Base-by-base conservation (phyloP, 2,888 invertebrate species). In the Eudemis profundana region DNA sequence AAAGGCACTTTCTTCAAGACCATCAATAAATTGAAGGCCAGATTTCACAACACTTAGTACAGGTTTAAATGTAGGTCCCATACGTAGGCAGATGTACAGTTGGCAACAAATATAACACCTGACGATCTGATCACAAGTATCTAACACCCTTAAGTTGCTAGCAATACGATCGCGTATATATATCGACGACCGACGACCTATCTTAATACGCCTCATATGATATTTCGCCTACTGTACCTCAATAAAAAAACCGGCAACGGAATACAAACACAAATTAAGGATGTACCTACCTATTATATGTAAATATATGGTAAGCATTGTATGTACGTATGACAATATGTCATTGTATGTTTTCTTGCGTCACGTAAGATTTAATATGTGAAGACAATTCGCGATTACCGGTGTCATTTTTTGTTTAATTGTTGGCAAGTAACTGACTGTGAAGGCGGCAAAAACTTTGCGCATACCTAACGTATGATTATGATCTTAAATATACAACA, bases 301-400 rank as follows among this genome's bases (percentile, higher is more conserved):
- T 67, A 69, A 70, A 74, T 67, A 42, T 70, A 74, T 73, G 72
- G 69, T 70, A 71, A 72, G 71, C 38, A 15, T 10, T 44, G 67
- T 44, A 23, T 51, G 19, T 54, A 54, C 51, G 56, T 67, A 69
- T 67, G 72, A 79, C 79, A 81, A 78, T 79, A 77, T 75, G 70
- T 73, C 77, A 78, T 81, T 81, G 80, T 78, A 59, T 44, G 38
- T 38, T 61, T 69, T 68, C 63, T 69, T 69, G 63, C 66, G 42
- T 56, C 59, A 66, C 44, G 23, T 62, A 47, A 36, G 64, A 27
- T 50, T 51, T 53, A 68, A 68, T 50, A 65, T 62, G 61, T 67
- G 67, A 74, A 71, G 73, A 76, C 77, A 78, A 75, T 75, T 69
- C 74, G 49, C 59, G 33, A 64, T 59, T 64, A 51, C 36, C 56